These are phyloP conservation scores for Sthenelais limicola DNA, from an alignment of 2,888 invertebrate species.

Conservation along the genomic window DNA sequence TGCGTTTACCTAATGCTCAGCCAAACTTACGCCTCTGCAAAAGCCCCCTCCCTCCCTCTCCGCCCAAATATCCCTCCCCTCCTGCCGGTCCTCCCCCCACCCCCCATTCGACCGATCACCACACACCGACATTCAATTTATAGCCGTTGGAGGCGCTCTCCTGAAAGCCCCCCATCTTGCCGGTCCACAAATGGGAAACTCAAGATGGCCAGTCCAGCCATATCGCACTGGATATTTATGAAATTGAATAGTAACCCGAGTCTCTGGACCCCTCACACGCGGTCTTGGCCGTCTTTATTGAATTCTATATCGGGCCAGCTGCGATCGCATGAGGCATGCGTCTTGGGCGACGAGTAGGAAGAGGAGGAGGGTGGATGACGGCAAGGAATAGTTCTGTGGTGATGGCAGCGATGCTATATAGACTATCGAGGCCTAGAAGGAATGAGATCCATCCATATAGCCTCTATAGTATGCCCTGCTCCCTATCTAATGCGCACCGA, in stretches of 20 bases:
- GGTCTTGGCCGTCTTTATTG: conserved; percentile 21
- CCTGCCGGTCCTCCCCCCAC: too few relatives aligned
- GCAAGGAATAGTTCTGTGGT: background rate
- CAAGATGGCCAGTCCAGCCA: conserved; percentile 14
- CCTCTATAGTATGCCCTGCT: too few relatives aligned
- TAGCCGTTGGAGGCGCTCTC: background rate
- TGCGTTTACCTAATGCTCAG: conserved; percentile 37
- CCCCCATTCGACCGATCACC: conserved; percentile 23
- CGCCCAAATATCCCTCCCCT: too few relatives aligned
- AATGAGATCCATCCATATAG: too few relatives aligned
- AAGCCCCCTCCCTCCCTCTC: too few relatives aligned
- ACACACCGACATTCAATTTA: conserved; percentile 31
- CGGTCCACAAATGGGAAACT: conserved; percentile 25
- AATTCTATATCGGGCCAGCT: conserved; percentile 34
- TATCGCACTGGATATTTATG: conserved; percentile 30
- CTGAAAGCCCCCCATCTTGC: conserved; percentile 14
- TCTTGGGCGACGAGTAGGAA: background rate
- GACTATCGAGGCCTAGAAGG: background rate
- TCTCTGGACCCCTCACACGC: background rate
- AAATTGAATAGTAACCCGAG: conserved; percentile 33
- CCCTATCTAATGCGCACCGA: too few relatives aligned
- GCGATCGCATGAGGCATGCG: conserved; percentile 28
- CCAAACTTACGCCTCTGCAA: conserved; percentile 36
- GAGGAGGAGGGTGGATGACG: background rate
- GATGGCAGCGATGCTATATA: background rate